Evolutionary conservation across 2,797 vertebrate species (phyloP).

Genomic region (Holocentrus rufus): DNA sequence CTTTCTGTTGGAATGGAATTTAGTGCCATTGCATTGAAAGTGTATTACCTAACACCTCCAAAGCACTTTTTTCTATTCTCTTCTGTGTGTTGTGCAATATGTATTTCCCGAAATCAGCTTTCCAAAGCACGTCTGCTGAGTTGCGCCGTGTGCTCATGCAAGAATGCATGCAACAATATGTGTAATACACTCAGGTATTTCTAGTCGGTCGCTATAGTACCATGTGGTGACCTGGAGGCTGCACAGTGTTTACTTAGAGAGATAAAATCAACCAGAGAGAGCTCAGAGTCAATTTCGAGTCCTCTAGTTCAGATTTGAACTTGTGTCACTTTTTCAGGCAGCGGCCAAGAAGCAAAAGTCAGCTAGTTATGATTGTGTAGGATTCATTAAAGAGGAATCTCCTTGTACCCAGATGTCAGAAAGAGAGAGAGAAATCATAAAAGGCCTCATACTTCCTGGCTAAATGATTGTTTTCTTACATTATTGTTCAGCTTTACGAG

Average conservation of each 20-base stretch:
- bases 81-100: too few species aligned
- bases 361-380: not conserved
- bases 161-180: not conserved
- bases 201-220: constrained; percentile 50
- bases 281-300: constrained; percentile 4
- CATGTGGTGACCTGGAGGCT: constrained; percentile 43
- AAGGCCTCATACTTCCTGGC: not conserved
- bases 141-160: too few species aligned
- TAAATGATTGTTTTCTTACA: not conserved
- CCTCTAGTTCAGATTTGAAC: constrained; percentile 8
- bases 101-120: too few species aligned
- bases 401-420: not conserved
- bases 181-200: constrained; percentile 59
- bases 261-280: not conserved
- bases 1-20: not conserved
- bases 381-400: not conserved
- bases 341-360: not conserved
- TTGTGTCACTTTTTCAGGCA: not conserved
- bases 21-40: not conserved
- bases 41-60: not conserved
- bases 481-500: not conserved
- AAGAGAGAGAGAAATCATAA: not conserved
- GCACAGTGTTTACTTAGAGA: constrained; percentile 38
- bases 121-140: too few species aligned
- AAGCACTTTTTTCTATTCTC: not conserved